These are phyloP conservation scores for Pogonus chalceus DNA, from an alignment of 1,140 invertebrate species.

Conservation along the genomic window DNA sequence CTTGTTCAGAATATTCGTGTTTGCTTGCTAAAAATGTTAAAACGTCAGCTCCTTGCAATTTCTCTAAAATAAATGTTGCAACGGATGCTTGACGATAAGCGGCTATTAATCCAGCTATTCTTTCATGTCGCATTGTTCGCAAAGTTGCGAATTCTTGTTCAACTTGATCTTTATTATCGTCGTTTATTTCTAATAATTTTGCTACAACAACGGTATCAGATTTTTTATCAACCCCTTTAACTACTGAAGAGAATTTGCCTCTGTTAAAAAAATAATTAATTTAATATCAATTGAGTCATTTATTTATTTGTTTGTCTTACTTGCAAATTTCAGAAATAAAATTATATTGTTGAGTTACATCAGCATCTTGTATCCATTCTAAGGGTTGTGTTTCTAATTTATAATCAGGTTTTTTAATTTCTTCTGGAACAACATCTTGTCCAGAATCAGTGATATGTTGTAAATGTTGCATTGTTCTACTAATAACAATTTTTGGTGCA, in stretches of 20 bases:
- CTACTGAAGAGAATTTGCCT: conserved; percentile 75
- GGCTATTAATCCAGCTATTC: conserved; percentile 63
- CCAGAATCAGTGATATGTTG: conserved; percentile 75
- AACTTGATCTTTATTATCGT: conserved; percentile 53
- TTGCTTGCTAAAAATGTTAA: conserved; percentile 76
- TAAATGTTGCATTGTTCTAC: conserved; percentile 69
- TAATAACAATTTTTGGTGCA: conserved; percentile 58
- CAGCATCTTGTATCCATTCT: conserved; percentile 55
- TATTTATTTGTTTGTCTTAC: conserved; percentile 22
- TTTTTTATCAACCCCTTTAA: conserved; percentile 68
- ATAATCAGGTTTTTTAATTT: conserved; percentile 59
- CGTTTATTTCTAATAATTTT: conserved; percentile 64
- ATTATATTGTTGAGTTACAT: conserved; percentile 61
- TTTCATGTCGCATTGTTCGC: conserved; percentile 70
- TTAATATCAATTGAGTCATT: conserved; percentile 5
- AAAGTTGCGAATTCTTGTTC: conserved; percentile 74
- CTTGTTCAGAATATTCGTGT: conserved; percentile 84
- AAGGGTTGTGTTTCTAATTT: conserved; percentile 59
- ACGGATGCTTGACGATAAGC: conserved; percentile 59
- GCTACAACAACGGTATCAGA: conserved; percentile 63
- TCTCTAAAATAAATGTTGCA: conserved; percentile 72
- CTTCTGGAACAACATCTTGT: conserved; percentile 54
- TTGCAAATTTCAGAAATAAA: conserved; percentile 71
- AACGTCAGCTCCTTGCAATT: conserved; percentile 83
- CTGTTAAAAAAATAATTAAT: conserved; percentile 35